Base-by-base conservation (phyloP, 2,888 invertebrate species). In the Drosophila greeni region DNA sequence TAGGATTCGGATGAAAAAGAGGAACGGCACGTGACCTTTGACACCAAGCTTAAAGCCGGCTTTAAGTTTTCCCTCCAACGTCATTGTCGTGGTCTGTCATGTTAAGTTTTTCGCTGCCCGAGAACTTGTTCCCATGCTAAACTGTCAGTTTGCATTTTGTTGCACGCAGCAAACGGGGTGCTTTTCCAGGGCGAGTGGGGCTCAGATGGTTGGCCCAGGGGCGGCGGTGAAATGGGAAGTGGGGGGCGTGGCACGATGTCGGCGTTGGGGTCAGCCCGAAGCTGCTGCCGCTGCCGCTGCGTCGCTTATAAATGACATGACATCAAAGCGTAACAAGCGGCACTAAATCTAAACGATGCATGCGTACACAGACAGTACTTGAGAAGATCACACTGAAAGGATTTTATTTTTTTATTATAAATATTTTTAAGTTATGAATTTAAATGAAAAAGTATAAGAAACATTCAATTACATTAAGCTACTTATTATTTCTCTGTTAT, bases 251-350 rank as follows among this genome's bases (percentile, higher is more conserved):
- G 49, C 68, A 47, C 18, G 18, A 18, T 45, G 45, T 39, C 36
- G 65, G 53, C n/a, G 53, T 33, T 16, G 42, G 36, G 58, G 61
- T 53, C 58, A 66, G 72, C 72, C 55, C 20, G 58, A 45, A 56
- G 68, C 51, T 62, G 49, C 39, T 62, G 48, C 61, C 47, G 48
- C 61, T n/a, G n/a, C n/a, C n/a, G n/a, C n/a, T 52, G 49, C 48
- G 72, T 53, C 72, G 69, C 61, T 83, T 83, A 81, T 80, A 81
- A 81, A 85, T 81, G 82, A 74, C 76, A 70, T 58, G 48, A 74
- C 84, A 85, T 81, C 81, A 85, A 75, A 85, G 81, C 82, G 76
- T 85, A 83, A 83, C 85, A 82, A 81, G 85, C 85, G 84, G 76
- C 85, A 82, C 85, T 82, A 85, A 82, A 83, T 82, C 85, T 85